These are phyloP conservation scores for Pangasianodon hypophthalmus DNA, from an alignment of 2,113 vertebrate species.

Conservation along the genomic window DNA sequence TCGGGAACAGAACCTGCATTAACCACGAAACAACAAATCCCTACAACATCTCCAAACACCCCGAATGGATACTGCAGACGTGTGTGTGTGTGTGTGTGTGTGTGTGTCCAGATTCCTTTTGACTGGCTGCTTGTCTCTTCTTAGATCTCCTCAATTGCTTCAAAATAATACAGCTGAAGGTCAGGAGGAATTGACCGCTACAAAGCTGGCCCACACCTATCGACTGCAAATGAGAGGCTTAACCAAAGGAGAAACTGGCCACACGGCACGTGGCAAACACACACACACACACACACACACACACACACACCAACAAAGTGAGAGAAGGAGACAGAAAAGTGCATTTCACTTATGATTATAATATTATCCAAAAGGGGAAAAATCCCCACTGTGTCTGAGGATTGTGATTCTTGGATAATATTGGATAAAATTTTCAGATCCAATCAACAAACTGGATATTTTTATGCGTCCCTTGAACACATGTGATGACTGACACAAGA, in stretches of 20 bases:
- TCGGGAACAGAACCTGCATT: not conserved
- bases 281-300: not conserved
- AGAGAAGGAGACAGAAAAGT: conserved; percentile 8
- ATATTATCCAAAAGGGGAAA: conserved; percentile 45
- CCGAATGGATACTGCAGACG: conserved; percentile 4
- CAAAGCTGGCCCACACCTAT: conserved; percentile 60
- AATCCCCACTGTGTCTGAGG: conserved; percentile 43
- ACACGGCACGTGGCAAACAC: conserved; percentile 15
- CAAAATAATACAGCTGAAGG: conserved; percentile 70
- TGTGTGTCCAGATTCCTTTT: conserved; percentile 37
- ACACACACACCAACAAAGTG: conserved; percentile 16
- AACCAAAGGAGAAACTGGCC: conserved; percentile 23
- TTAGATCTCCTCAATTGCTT: conserved; percentile 60
- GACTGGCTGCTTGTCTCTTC: conserved; percentile 45
- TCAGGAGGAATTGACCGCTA: conserved; percentile 72
- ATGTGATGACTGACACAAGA: not conserved
- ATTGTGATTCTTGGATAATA: conserved; percentile 11
- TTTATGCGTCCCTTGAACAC: not conserved
- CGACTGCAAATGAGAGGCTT: conserved; percentile 72
- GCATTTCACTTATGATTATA: conserved; percentile 47
- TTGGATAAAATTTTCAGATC: conserved; percentile 38
- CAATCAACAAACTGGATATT: not conserved
- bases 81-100: conserved; percentile 26
- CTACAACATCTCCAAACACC: conserved; percentile 9
- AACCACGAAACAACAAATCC: conserved; percentile 19